A percentile compares a stretch with the other conserved stretches of the same genome.
phyloP scores from a whole-genome alignment of 2,888 invertebrate genomes.

The Steromphala cineraria region DNA sequence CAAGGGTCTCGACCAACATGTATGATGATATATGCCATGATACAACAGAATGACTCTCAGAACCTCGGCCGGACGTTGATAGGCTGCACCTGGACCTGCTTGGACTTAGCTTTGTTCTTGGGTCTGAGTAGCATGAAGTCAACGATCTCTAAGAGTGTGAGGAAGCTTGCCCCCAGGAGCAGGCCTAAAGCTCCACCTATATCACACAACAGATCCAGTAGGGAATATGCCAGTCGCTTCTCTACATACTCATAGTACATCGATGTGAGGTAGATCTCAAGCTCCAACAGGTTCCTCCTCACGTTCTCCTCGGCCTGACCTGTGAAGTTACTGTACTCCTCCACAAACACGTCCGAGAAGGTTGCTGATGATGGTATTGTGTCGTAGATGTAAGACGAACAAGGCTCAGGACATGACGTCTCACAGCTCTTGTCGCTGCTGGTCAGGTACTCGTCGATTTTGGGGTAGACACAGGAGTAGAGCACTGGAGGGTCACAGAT shows the following conservation, averaged over 20 bases:
- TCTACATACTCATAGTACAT: conserved; percentile 32
- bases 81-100: too few relatives aligned
- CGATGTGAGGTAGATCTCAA: conserved; percentile 31
- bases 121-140: conserved; percentile 37
- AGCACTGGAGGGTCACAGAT: conserved; percentile 29
- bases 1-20: too few relatives aligned
- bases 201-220: conserved; percentile 37
- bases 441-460: conserved; percentile 11
- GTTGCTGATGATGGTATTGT: conserved; percentile 22
- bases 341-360: conserved; percentile 16
- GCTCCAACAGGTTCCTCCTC: conserved; percentile 25
- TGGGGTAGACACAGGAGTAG: conserved; percentile 23
- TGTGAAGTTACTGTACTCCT: conserved; percentile 15
- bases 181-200: conserved; percentile 49
- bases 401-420: conserved; percentile 25
- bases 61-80: too few relatives aligned
- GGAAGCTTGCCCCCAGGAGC: conserved; percentile 47
- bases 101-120: background rate
- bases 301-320: conserved; percentile 5
- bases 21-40: too few relatives aligned
- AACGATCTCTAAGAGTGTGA: conserved; percentile 46
- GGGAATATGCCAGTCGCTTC: conserved; percentile 27
- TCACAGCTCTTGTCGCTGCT: conserved; percentile 4
- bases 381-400: conserved; percentile 20
- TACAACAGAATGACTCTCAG: too few relatives aligned